Conservation (phyloP, 2,113 vertebrate species). For the Noctilio leporinus region DNA sequence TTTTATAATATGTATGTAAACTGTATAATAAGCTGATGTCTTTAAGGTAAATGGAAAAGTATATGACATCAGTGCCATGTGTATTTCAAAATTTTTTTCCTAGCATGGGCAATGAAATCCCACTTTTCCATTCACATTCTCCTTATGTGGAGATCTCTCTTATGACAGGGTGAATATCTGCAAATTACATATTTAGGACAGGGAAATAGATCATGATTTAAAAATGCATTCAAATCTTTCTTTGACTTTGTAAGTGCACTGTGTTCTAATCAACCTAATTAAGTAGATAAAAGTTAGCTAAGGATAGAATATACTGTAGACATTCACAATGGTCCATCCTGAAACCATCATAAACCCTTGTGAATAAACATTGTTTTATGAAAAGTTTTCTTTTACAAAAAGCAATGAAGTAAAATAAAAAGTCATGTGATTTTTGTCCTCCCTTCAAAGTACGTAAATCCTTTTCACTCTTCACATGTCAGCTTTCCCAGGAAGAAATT, state of each 20-base stretch:
- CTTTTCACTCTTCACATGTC: neutral
- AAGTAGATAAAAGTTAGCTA: neutral
- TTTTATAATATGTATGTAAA: slow-evolving; percentile 26
- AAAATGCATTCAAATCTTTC: neutral
- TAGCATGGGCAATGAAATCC: neutral
- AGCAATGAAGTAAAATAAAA: neutral
- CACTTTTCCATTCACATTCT: neutral
- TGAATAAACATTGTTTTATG: neutral
- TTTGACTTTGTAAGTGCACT: neutral
- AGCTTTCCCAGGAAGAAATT: neutral
- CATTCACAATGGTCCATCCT: neutral
- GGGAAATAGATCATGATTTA: neutral
- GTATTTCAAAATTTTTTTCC: neutral
- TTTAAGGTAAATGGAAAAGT: slow-evolving; percentile 39
- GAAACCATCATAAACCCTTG: neutral
- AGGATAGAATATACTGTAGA: neutral
- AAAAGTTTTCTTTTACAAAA: neutral
- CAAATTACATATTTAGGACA: neutral
- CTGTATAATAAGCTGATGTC: slow-evolving; percentile 15
- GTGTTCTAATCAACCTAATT: neutral
- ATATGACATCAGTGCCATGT: neutral
- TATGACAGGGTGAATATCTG: neutral
- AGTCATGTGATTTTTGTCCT: neutral
- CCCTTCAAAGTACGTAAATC: neutral
- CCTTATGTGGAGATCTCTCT: neutral